A percentile compares a stretch with the other conserved stretches of the same genome.
Evolutionary conservation across 2,113 vertebrate species (phyloP).

Genomic region (Leucopsar rothschildi): DNA sequence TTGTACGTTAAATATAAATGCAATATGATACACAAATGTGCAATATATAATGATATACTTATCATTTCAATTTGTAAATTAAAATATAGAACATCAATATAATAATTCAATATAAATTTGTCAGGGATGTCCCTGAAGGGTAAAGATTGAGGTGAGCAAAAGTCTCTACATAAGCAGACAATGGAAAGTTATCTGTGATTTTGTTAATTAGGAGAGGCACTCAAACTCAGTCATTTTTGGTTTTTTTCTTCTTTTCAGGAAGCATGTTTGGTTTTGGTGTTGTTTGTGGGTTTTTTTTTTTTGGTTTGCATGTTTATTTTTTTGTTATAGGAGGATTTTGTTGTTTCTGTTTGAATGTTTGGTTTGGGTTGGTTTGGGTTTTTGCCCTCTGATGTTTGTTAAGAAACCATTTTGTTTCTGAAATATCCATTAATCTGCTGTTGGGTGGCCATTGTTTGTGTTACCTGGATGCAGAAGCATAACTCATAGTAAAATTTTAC

Average conservation of each 20-base stretch:
- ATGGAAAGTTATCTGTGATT: background rate
- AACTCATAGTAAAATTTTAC: background rate
- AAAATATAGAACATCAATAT: no score
- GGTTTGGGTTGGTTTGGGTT: no score
- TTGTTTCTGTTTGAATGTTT: no score
- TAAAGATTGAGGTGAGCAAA: background rate
- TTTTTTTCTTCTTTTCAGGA: background rate
- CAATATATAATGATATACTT: no score
- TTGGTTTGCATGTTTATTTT: background rate
- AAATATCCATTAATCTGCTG: background rate
- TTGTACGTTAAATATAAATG: no score
- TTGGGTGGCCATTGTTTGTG: fast-evolving
- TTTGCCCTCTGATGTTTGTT: background rate
- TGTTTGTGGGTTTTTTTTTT: background rate
- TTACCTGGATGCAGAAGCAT: background rate
- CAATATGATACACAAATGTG: no score
- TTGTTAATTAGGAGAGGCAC: background rate
- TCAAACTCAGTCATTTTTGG: background rate
- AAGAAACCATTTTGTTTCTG: background rate
- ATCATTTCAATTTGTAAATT: background rate
- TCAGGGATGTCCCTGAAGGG: background rate
- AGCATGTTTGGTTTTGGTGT: fast-evolving
- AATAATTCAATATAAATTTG: background rate
- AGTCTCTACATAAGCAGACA: background rate
- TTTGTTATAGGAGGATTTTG: background rate